Evolutionary conservation across 92 coral and sea anemone species (phyloP).

Genomic region (Pocillopora grandis): DNA sequence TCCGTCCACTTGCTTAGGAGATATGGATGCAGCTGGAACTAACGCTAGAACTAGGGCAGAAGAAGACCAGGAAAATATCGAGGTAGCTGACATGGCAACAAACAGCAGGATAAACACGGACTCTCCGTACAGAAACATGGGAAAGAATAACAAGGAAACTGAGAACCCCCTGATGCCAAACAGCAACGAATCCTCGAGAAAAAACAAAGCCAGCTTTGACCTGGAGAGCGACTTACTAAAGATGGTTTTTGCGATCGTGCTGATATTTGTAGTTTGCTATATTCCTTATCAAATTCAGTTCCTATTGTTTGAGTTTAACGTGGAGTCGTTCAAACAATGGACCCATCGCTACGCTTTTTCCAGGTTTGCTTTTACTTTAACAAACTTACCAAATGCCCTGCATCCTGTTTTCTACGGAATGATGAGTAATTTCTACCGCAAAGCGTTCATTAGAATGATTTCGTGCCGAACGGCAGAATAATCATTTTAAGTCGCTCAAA

Average conservation of each 20-base stretch:
- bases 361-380: constrained; percentile 18
- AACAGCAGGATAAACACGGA: not conserved
- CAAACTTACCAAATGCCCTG: constrained; percentile 51
- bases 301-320: constrained; percentile 22
- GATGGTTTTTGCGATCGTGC: constrained; percentile 44
- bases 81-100: not conserved
- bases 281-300: constrained; percentile 46
- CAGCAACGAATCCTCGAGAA: not conserved
- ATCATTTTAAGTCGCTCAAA: not conserved
- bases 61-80: not conserved
- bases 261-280: constrained; percentile 46
- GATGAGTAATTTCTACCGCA: constrained; percentile 58
- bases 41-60: not conserved
- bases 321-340: constrained; percentile 4
- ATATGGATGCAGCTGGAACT: not conserved
- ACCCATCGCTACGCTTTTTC: constrained; percentile 12
- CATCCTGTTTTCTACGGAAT: constrained; percentile 60
- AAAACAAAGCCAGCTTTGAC: constrained; percentile 7
- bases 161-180: not conserved
- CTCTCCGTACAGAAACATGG: not conserved
- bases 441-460: constrained; percentile 40
- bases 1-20: constrained; percentile 15
- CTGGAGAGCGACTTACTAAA: constrained; percentile 46
- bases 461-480: constrained; percentile 20
- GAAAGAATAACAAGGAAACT: not conserved